These are phyloP conservation scores for Cylloceria caligata DNA, from an alignment of 2,888 invertebrate genomes.

Conservation along the genomic window DNA sequence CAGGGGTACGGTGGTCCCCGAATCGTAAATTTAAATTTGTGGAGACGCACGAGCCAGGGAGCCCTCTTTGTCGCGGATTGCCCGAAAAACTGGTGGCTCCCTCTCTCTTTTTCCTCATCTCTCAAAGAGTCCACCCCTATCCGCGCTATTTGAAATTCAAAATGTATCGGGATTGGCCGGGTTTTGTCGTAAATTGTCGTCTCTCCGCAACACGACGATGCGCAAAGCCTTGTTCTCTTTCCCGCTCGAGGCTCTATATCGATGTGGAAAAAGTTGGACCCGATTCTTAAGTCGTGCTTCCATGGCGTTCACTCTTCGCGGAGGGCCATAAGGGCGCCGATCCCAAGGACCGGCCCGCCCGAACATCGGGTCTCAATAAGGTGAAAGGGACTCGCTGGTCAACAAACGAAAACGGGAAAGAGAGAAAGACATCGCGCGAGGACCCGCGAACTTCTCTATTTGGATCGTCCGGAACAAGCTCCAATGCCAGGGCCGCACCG, in stretches of 20 bases:
- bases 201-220: conserved; percentile 42
- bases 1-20: conserved; percentile 37
- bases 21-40: conserved; percentile 74
- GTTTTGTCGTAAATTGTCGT: conserved; percentile 79
- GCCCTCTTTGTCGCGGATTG: conserved; percentile 59
- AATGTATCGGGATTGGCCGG: conserved; percentile 74
- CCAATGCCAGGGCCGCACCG: conserved; percentile 48
- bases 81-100: conserved; percentile 66
- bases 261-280: conserved; percentile 76
- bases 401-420: conserved; percentile 55
- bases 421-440: conserved; percentile 63
- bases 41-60: conserved; percentile 50
- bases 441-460: conserved; percentile 65
- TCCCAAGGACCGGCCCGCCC: conserved; percentile 11
- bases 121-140: conserved; percentile 13
- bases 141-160: conserved; percentile 76
- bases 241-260: neutral
- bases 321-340: conserved; percentile 62
- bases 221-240: conserved; percentile 14
- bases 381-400: conserved; percentile 23
- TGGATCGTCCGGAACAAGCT: conserved; percentile 62
- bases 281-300: conserved; percentile 73
- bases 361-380: conserved; percentile 50
- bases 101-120: conserved; percentile 17
- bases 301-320: conserved; percentile 49